Evolutionary conservation across 2,888 invertebrate species (phyloP), one percentile per base, ranked within the genome.

Genomic region (Halictus ligatus): DNA sequence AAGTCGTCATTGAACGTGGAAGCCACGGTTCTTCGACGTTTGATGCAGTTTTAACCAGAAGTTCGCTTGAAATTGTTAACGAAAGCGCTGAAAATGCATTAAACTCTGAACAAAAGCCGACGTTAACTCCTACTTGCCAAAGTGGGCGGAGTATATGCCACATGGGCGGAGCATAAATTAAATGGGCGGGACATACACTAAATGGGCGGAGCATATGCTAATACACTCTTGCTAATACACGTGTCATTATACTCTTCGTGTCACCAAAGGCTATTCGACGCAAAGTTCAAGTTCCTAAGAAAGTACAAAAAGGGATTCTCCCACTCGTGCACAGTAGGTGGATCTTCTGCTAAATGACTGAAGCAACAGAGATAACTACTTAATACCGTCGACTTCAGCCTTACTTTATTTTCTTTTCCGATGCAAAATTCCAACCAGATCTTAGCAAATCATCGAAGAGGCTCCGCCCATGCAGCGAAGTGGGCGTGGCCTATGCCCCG

Each of bases 21-120:
- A 90, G 82, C 87, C 67, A 13, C 4, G 80, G 54, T 69, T 85
- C 83, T 89, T 90, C 89, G 90, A 90, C 73, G 89, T 90, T 90
- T 78, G 89, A 77, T 80, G 69, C 1, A 21, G 25, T 75, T 48
- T 48, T 48, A 21, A 25, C 5, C 29, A 3, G 12, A 18, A 6
- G 29, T 29, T 67, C 82, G 84, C 78, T 43, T 81, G 72, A 84
- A 86, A 86, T 83, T 35, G 76, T 79, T 81, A 77, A 75, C 3
- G 6, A 6, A 69, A 29, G 2, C 6, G 8, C n/a, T 35, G 10
- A 1, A 8, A 69, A 69, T 5, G 10, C 1, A 25, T 64, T 64
- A 29, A 43, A n/a, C 12, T 69, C 10, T 40, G 2, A 35, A 67
- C 4, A 12, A 40, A 18, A 8, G 3, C 21, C 7, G 10, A 35